Evolutionary conservation across 2,113 vertebrate species (phyloP), one percentile per base, ranked within the genome.

Genomic region (Hylia prasina): DNA sequence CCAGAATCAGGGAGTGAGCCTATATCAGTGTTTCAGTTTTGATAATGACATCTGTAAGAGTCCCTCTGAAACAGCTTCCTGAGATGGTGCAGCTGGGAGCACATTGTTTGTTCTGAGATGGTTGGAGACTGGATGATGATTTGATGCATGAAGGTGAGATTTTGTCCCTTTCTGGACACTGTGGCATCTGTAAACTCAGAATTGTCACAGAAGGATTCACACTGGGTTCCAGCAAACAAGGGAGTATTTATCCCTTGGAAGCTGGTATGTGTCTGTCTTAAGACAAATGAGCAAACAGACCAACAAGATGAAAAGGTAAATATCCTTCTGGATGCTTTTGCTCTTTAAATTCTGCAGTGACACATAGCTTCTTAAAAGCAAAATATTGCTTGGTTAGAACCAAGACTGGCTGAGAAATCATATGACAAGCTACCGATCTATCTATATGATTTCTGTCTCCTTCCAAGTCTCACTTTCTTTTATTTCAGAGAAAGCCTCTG

Each of bases 41-140:
- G 57, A 37, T 85, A n/a, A 57, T 57, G 70, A 30, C 10, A 68
- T 79, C 44, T 76, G 48, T 88, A 64, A 71, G 16, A 11, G 5
- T 84, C 6, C 15, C 2, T 18, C 1, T 14, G 48, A 65, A 69
- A 40, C 10, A 22, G 6, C 22, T 80, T 83, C 18, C 30, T 1
- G 0, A 63, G 56, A 20, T 17, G 17, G 8, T 47, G 66, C 48
- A 53, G 19, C n/a, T 77, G 24, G 5, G 10, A 60, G 10, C 0
- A 6, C 0, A 0, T 13, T 7, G 2, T 28, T 25, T 42, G 11
- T 72, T 77, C 54, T 66, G 69, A 73, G 27, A 16, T 15, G 17
- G 10, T 44, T 73, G 45, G 86, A 65, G 31, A 25, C 22, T 89
- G 56, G 39, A 53, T 27, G 31, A 37, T 39, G 2, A 4, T 23